These are phyloP conservation scores for Drepanosiphum platanoidis DNA, from an alignment of 2,888 invertebrate species.

Conservation along the genomic window DNA sequence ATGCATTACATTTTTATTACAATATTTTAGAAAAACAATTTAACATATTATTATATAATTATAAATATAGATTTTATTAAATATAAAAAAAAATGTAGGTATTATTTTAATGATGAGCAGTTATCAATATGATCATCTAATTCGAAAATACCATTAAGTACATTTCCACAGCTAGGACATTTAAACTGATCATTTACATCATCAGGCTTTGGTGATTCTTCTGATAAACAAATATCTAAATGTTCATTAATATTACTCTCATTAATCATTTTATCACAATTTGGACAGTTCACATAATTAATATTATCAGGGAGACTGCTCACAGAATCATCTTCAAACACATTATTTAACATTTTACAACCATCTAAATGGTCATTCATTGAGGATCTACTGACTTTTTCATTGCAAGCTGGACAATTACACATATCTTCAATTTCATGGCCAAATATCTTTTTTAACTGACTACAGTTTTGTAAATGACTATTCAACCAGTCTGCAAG, in stretches of 20 bases:
- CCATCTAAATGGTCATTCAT: conserved; percentile 65
- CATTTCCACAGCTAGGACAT: conserved; percentile 38
- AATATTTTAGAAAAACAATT: too few species aligned
- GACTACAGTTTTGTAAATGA: conserved; percentile 51
- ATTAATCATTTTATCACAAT: conserved; percentile 64
- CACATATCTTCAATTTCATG: conserved; percentile 35
- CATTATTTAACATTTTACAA: conserved; percentile 63
- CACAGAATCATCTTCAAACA: conserved; percentile 48
- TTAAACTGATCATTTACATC: background rate
- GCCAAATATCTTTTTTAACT: conserved; percentile 33
- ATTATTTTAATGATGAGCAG: background rate
- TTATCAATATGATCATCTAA: conserved; percentile 48
- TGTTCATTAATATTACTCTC: conserved; percentile 64
- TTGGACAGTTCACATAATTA: conserved; percentile 64
- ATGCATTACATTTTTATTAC: too few species aligned
- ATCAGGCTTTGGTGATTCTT: background rate
- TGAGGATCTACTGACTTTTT: conserved; percentile 60
- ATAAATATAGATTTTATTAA: background rate
- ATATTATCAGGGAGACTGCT: conserved; percentile 12
- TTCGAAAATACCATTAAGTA: conserved; percentile 21
- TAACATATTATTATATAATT: too few species aligned
- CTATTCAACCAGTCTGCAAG: conserved; percentile 38
- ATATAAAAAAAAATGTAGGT: background rate
- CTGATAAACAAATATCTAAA: conserved; percentile 64
- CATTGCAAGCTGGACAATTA: conserved; percentile 65